Evolutionary conservation across 2,888 invertebrate species (phyloP).

Genomic region (Pristionchus japonicus): DNA sequence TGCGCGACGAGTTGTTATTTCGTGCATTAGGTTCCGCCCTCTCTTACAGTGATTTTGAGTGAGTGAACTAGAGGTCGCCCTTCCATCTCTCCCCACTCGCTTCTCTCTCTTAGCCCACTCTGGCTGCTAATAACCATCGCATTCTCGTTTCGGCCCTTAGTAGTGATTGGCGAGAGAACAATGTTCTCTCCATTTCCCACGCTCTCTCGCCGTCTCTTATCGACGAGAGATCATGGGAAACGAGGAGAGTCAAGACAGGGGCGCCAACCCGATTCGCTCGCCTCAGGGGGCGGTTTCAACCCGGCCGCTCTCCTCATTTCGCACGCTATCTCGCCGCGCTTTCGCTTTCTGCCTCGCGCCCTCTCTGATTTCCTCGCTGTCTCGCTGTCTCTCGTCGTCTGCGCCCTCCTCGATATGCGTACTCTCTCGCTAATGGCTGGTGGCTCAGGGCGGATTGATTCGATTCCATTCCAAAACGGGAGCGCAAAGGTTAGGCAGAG

Average conservation of each 20-base stretch:
- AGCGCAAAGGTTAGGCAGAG: not conserved
- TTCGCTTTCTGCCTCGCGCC: not conserved
- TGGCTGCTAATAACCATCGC: conserved; percentile 5
- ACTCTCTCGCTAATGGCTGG: not conserved
- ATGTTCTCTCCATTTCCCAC: not conserved
- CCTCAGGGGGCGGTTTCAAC: conserved; percentile 25
- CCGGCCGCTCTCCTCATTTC: not conserved
- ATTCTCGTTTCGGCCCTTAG: conserved; percentile 20
- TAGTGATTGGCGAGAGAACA: not conserved
- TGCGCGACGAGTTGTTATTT: not conserved
- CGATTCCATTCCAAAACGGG: conserved; percentile 41
- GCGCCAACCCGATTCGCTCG: not conserved
- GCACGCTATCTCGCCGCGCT: not conserved
- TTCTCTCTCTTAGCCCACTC: not conserved
- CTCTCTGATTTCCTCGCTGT: not conserved
- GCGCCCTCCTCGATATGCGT: not conserved
- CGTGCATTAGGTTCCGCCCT: not conserved
- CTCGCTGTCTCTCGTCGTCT: not conserved
- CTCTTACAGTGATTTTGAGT: conserved; percentile 10
- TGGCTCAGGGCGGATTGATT: conserved; percentile 9
- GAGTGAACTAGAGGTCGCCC: not conserved
- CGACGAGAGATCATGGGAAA: not conserved
- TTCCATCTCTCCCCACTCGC: not conserved
- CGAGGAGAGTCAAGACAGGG: not conserved
- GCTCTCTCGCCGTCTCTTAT: not conserved